These are phyloP conservation scores for Meta bourneti DNA, from an alignment of 2,888 invertebrate genomes.

Conservation along the genomic window DNA sequence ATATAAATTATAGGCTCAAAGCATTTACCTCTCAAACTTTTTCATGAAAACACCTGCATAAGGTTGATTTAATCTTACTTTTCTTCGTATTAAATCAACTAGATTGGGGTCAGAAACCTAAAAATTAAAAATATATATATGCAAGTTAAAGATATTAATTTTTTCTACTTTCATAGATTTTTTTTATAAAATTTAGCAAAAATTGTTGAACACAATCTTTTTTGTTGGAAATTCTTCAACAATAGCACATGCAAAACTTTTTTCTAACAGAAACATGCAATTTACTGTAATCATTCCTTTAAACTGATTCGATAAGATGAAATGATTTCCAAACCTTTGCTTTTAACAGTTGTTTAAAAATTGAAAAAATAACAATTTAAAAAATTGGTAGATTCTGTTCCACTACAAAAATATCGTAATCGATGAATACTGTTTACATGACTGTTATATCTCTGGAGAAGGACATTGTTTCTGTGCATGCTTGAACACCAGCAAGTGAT, in stretches of 20 bases:
- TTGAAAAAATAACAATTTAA: not conserved
- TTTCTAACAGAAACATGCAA: too few relatives aligned
- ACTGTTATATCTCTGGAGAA: too few relatives aligned
- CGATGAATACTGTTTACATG: too few relatives aligned
- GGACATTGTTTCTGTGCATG: too few relatives aligned
- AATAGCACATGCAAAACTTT: too few relatives aligned
- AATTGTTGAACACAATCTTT: not conserved
- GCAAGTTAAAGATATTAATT: not conserved
- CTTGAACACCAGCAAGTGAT: too few relatives aligned
- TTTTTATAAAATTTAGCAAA: not conserved
- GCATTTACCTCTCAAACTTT: constrained; percentile 88
- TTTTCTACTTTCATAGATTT: not conserved
- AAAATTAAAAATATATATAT: not conserved
- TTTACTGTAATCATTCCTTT: too few relatives aligned
- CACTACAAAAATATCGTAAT: too few relatives aligned
- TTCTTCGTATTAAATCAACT: constrained; percentile 93
- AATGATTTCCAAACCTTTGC: too few relatives aligned
- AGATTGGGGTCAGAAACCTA: constrained; percentile 82
- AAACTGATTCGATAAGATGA: too few relatives aligned
- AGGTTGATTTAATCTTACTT: constrained; percentile 96
- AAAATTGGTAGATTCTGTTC: not conserved
- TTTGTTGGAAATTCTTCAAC: not conserved
- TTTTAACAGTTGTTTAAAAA: too few relatives aligned
- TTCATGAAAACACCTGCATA: constrained; percentile 98
- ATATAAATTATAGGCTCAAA: not conserved